Evolutionary conservation across 1,140 invertebrate genomes (phyloP).

Genomic region (Eupristina koningsbergeri): DNA sequence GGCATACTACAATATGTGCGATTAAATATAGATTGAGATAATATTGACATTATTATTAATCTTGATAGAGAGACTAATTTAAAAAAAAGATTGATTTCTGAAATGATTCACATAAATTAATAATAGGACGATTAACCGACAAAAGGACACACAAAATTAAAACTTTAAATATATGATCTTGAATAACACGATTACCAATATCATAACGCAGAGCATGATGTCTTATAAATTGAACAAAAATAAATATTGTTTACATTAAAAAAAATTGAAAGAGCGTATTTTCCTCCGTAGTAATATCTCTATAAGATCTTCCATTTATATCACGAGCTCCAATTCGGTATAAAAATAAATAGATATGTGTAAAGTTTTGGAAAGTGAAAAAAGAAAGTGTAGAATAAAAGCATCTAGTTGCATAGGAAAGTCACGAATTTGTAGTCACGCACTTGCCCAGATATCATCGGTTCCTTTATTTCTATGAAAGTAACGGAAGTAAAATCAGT

Average conservation of each 20-base stretch:
- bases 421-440: constrained; percentile 47
- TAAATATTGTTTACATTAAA: constrained; percentile 24
- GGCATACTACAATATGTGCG: too few species aligned
- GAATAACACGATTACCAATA: too few species aligned
- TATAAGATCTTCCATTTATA: constrained; percentile 29
- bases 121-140: too few species aligned
- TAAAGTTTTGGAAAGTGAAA: background rate
- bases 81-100: too few species aligned
- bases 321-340: constrained; percentile 2
- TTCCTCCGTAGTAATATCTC: background rate
- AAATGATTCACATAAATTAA: too few species aligned
- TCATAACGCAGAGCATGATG: too few species aligned
- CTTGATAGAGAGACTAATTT: too few species aligned
- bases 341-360: constrained; percentile 23
- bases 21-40: too few species aligned
- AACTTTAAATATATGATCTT: too few species aligned
- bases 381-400: constrained; percentile 1
- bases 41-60: too few species aligned
- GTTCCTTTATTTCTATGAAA: background rate
- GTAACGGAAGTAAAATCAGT: constrained; percentile 7
- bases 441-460: background rate
- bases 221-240: too few species aligned
- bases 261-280: background rate
- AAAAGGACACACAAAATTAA: too few species aligned
- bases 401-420: constrained; percentile 22